phyloP scores from a whole-genome alignment of 1,140 invertebrate species.

The Adoxophyes honmai region DNA sequence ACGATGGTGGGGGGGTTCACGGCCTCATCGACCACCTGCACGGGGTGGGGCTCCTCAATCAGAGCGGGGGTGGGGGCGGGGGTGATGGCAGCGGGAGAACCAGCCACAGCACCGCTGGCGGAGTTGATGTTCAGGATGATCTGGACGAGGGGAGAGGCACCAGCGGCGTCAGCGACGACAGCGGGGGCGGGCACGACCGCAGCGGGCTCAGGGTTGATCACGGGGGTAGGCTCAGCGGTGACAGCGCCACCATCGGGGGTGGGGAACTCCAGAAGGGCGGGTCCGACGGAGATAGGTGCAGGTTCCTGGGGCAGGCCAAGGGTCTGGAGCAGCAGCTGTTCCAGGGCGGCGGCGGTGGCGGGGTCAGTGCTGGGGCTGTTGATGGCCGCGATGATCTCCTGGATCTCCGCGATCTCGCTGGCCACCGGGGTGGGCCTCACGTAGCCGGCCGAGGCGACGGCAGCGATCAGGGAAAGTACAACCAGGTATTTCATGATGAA shows the following conservation, averaged over 20 bases:
- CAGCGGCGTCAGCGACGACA: neutral
- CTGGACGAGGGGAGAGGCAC: slow-evolving; percentile 43
- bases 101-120: slow-evolving; percentile 17
- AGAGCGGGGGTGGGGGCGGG: slow-evolving; percentile 16
- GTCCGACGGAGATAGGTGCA: slow-evolving; percentile 23
- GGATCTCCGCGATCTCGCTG: slow-evolving; percentile 30
- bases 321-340: slow-evolving; percentile 37
- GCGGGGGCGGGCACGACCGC: neutral
- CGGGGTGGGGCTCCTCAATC: slow-evolving; percentile 6
- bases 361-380: slow-evolving; percentile 55
- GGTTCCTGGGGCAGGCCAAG: slow-evolving; percentile 22
- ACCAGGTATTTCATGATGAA: slow-evolving; percentile 57
- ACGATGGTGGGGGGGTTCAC: slow-evolving; percentile 13
- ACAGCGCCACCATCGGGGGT: slow-evolving; percentile 30
- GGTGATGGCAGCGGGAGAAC: slow-evolving; percentile 5
- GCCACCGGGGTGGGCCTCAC: slow-evolving; percentile 25
- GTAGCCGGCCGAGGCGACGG: slow-evolving; percentile 41
- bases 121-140: slow-evolving; percentile 50
- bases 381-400: slow-evolving; percentile 51
- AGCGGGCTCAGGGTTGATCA: neutral
- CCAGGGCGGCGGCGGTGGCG: slow-evolving; percentile 48
- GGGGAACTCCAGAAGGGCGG: slow-evolving; percentile 25
- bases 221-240: slow-evolving; percentile 20
- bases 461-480: slow-evolving; percentile 41
- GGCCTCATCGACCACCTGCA: slow-evolving; percentile 19